These are phyloP conservation scores for Piaya cayana DNA, from an alignment of 2,113 vertebrate species.

Conservation along the genomic window DNA sequence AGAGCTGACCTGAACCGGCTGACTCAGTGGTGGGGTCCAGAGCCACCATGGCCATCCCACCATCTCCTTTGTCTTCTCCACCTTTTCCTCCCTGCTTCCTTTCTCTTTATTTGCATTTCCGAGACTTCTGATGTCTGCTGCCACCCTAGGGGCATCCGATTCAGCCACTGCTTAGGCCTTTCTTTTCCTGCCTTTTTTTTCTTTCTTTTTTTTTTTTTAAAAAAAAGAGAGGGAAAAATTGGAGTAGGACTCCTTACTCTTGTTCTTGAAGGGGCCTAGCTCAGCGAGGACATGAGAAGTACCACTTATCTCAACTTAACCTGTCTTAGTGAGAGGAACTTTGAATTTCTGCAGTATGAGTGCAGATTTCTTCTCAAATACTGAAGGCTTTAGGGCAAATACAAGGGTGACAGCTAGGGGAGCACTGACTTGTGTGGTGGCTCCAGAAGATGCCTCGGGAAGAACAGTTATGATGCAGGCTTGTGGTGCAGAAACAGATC, in stretches of 20 bases:
- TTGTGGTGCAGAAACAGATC: background rate
- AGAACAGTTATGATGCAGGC: background rate
- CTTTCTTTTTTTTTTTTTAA: too few relatives aligned
- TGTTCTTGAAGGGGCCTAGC: background rate
- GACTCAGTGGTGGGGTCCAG: conserved; percentile 20
- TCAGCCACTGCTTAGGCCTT: background rate
- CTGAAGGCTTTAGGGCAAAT: background rate
- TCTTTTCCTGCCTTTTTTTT: background rate
- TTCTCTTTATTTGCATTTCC: background rate
- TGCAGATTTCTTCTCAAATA: background rate
- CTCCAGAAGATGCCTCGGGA: background rate
- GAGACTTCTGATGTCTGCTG: background rate
- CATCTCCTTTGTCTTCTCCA: background rate
- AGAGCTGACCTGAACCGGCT: background rate
- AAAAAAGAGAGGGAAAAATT: background rate
- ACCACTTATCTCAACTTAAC: background rate
- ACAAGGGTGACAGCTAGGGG: accelerated
- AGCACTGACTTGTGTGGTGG: background rate
- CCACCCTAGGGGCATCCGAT: background rate
- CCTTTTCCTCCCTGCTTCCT: conserved; percentile 45
- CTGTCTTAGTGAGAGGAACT: accelerated
- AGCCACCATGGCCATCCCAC: background rate
- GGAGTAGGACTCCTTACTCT: too few relatives aligned
- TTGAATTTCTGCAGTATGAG: background rate
- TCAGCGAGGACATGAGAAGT: background rate